These are phyloP conservation scores for Halichoeres trimaculatus DNA, from an alignment of 2,113 vertebrate genomes.

Conservation along the genomic window DNA sequence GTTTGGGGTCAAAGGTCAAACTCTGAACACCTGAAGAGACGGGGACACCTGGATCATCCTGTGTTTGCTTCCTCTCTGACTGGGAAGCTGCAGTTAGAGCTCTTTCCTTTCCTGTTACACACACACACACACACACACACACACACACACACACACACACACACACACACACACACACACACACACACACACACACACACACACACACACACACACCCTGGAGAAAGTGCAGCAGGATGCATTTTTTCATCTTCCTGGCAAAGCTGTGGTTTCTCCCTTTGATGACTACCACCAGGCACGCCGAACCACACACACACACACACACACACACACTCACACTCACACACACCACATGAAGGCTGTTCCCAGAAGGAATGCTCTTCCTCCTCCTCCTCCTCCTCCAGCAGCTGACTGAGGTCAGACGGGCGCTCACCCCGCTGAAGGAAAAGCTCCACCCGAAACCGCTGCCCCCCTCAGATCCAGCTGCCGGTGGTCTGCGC, in stretches of 20 bases:
- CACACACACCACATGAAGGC: constrained; percentile 62
- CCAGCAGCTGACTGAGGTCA: constrained; percentile 62
- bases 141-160: neutral
- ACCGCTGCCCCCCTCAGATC: constrained; percentile 23
- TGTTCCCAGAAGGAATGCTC: constrained; percentile 62
- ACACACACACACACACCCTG: neutral
- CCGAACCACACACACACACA: constrained; percentile 17
- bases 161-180: neutral
- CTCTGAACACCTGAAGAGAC: no score
- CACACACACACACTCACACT: constrained; percentile 26
- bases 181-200: no score
- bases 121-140: neutral
- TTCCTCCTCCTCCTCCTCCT: constrained; percentile 38
- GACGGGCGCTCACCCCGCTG: constrained; percentile 12
- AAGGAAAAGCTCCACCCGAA: constrained; percentile 58
- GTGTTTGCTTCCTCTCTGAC: no score
- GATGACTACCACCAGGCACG: constrained; percentile 57
- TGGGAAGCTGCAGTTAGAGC: no score
- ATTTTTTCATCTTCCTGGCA: constrained; percentile 66
- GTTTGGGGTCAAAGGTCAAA: no score
- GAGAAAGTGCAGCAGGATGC: constrained; percentile 65
- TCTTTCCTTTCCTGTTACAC: neutral
- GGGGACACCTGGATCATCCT: no score
- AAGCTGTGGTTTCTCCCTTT: constrained; percentile 62
- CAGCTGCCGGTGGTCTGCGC: constrained; percentile 35